These are phyloP conservation scores for Hedya salicella DNA, from an alignment of 2,888 invertebrate species.

Conservation along the genomic window DNA sequence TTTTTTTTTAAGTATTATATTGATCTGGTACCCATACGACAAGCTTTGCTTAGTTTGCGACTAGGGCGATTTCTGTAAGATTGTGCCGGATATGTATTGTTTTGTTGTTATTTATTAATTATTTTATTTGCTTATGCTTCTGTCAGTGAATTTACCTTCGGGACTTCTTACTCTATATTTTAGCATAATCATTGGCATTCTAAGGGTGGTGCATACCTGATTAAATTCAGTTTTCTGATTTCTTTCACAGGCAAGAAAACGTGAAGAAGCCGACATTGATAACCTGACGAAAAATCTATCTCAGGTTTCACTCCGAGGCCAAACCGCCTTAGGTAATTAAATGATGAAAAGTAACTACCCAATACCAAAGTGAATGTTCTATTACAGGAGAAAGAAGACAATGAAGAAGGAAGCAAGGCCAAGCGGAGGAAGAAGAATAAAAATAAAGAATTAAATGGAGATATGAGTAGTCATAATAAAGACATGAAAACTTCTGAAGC, in stretches of 20 bases:
- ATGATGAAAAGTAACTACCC: conserved; percentile 64
- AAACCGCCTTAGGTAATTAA: conserved; percentile 81
- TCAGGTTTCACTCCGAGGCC: conserved; percentile 80
- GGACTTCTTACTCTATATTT: no score
- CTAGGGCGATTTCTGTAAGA: no score
- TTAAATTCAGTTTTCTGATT: conserved; percentile 38
- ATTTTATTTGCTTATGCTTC: no score
- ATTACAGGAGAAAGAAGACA: conserved; percentile 75
- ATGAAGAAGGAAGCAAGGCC: conserved; percentile 54
- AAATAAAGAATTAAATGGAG: conserved; percentile 63
- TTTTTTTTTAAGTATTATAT: no score
- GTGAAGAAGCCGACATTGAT: conserved; percentile 68
- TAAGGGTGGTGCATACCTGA: neutral
- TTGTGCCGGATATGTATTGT: no score
- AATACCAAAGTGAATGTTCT: conserved; percentile 77
- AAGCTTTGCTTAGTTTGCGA: no score
- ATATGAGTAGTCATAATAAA: conserved; percentile 75
- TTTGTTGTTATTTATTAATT: no score
- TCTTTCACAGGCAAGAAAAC: conserved; percentile 67
- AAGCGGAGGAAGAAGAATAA: conserved; percentile 62
- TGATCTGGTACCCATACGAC: no score
- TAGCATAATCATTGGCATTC: neutral
- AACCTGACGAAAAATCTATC: conserved; percentile 80
- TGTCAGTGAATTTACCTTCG: no score
- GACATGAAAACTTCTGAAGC: conserved; percentile 5